These are phyloP conservation scores for Tipula lateralis DNA, from an alignment of 2,888 invertebrate species.

Conservation along the genomic window DNA sequence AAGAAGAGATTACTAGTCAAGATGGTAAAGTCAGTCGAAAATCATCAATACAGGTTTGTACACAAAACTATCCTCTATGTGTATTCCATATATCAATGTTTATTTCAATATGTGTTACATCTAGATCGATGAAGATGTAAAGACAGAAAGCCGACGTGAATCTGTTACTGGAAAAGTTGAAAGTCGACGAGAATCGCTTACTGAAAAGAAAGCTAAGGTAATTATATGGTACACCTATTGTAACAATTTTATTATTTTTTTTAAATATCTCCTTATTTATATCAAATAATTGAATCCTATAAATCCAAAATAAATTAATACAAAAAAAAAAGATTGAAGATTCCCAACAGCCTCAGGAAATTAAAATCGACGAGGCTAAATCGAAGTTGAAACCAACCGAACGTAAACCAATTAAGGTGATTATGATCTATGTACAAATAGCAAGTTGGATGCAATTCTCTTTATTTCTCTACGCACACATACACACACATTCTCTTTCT, in stretches of 20 bases:
- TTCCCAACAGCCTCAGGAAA: neutral
- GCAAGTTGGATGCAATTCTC: slow-evolving; percentile 42
- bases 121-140: neutral
- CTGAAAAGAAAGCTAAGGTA: slow-evolving; percentile 45
- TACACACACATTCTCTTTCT: slow-evolving; percentile 1
- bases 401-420: slow-evolving; percentile 43
- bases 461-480: slow-evolving; percentile 9
- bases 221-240: slow-evolving; percentile 32
- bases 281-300: neutral
- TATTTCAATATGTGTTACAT: neutral
- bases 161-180: slow-evolving; percentile 29
- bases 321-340: slow-evolving; percentile 34
- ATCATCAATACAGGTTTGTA: slow-evolving; percentile 39
- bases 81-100: neutral
- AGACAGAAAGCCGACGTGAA: slow-evolving; percentile 30
- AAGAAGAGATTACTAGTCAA: slow-evolving; percentile 37
- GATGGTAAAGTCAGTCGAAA: slow-evolving; percentile 39
- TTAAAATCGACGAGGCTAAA: slow-evolving; percentile 53
- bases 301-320: slow-evolving; percentile 39
- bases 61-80: neutral
- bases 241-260: neutral
- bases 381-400: slow-evolving; percentile 56
- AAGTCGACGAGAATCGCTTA: neutral
- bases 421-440: slow-evolving; percentile 32
- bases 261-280: neutral